phyloP scores from a whole-genome alignment of 2,113 vertebrate species.

The Puntigrus tetrazona region DNA sequence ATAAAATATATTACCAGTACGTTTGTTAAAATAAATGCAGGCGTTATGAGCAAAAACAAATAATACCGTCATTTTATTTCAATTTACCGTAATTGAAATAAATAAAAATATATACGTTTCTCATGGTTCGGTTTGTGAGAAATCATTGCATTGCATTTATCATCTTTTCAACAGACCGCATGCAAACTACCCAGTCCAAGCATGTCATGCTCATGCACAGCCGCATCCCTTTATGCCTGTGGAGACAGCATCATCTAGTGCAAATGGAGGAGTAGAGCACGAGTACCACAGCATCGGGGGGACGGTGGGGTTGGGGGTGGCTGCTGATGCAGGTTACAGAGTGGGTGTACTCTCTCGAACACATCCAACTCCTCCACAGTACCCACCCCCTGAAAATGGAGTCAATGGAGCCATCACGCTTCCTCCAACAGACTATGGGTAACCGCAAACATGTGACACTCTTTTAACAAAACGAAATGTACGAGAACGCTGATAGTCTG shows the following conservation, averaged over 20 bases:
- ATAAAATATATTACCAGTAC: too few relatives aligned
- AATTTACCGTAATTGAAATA: too few relatives aligned
- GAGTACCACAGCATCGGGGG: conserved; percentile 82
- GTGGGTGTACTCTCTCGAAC: conserved; percentile 79
- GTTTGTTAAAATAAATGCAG: too few relatives aligned
- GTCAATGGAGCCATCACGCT: conserved; percentile 69
- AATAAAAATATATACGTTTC: neutral
- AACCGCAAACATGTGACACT: conserved; percentile 40
- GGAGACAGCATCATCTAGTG: conserved; percentile 59
- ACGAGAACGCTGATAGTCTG: neutral
- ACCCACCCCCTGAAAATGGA: conserved; percentile 75
- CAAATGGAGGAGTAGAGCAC: conserved; percentile 80
- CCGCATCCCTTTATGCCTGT: conserved; percentile 53
- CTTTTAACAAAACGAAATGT: neutral
- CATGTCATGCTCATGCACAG: conserved; percentile 62
- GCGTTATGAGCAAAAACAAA: too few relatives aligned
- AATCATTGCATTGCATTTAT: conserved; percentile 33
- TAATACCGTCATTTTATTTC: too few relatives aligned
- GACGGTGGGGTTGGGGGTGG: neutral
- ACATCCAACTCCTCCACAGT: conserved; percentile 76
- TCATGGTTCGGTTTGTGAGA: neutral
- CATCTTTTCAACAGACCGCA: conserved; percentile 73
- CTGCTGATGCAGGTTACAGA: conserved; percentile 71
- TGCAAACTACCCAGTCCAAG: conserved; percentile 85
- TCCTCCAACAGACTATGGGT: conserved; percentile 84